A percentile compares a stretch with the other conserved stretches of the same genome.
Evolutionary conservation across 30 jellyfish, hydroid and myxozoan genomes (phyloP).

Genomic region (Hydra vulgaris): DNA sequence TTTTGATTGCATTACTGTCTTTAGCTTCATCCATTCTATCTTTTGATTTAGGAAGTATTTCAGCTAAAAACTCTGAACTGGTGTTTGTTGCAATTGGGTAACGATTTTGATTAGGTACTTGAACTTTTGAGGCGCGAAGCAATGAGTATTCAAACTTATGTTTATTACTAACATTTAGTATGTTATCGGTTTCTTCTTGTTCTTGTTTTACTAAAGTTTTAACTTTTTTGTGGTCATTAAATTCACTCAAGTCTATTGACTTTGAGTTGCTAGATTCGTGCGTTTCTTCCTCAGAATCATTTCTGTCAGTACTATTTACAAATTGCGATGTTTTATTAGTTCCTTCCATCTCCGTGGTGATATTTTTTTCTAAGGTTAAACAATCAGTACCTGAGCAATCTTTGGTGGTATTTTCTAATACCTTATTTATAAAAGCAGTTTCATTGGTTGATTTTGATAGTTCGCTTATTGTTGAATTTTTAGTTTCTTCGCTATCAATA

Average conservation of each 20-base stretch:
- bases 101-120: background rate
- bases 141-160: background rate
- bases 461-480: background rate
- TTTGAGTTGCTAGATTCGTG: background rate
- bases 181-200: background rate
- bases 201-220: background rate
- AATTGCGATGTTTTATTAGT: background rate
- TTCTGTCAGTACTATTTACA: background rate
- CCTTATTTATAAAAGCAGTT: background rate
- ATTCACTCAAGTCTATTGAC: background rate
- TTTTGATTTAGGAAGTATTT: background rate
- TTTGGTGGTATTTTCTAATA: background rate
- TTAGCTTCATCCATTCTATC: background rate
- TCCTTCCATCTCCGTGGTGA: background rate
- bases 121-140: background rate
- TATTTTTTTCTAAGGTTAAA: background rate
- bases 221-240: background rate
- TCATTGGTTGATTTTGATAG: background rate
- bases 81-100: background rate
- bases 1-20: constrained; percentile 1
- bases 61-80: background rate
- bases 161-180: background rate
- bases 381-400: constrained; percentile 21
- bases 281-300: no score
- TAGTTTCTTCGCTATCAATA: background rate